Conservation (phyloP, 2,797 vertebrate genomes). For the Enteromius thamalakanensis region DNA sequence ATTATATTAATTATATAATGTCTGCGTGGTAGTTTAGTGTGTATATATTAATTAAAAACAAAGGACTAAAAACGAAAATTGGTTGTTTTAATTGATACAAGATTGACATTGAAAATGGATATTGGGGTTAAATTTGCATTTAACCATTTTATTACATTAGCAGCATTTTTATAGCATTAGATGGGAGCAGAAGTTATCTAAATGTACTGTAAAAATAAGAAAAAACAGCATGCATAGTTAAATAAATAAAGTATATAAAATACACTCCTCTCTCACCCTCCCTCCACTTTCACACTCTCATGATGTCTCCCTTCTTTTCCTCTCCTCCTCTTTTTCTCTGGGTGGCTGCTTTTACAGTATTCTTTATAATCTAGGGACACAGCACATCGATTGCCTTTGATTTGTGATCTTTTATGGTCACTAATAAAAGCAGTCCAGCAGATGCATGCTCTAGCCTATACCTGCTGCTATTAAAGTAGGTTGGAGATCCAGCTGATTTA, state of each 20-base stretch:
- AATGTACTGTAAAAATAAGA: no score
- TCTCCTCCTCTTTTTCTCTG: constrained; percentile 31
- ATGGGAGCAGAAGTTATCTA: not conserved
- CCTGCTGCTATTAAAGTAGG: constrained; percentile 61
- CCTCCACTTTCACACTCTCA: constrained; percentile 8
- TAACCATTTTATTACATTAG: not conserved
- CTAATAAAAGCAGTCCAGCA: constrained; percentile 57
- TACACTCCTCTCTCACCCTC: not conserved
- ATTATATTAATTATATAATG: no score
- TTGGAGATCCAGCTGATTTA: constrained; percentile 67
- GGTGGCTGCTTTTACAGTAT: constrained; percentile 52
- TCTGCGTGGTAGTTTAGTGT: not conserved
- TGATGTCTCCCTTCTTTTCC: constrained; percentile 13
- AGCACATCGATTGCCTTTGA: constrained; percentile 65
- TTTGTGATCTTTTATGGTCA: constrained; percentile 66
- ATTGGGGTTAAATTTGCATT: not conserved
- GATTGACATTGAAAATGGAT: not conserved
- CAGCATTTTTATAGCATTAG: not conserved
- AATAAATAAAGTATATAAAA: no score
- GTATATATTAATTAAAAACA: not conserved
- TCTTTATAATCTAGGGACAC: constrained; percentile 64
- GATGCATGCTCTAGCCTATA: constrained; percentile 55
- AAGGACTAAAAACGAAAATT: not conserved
- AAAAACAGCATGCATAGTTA: no score
- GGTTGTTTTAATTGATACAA: not conserved